A percentile compares a stretch with the other conserved stretches of the same genome.
Conservation (phyloP, 2,113 vertebrate genomes). For the Gymnogyps californianus region DNA sequence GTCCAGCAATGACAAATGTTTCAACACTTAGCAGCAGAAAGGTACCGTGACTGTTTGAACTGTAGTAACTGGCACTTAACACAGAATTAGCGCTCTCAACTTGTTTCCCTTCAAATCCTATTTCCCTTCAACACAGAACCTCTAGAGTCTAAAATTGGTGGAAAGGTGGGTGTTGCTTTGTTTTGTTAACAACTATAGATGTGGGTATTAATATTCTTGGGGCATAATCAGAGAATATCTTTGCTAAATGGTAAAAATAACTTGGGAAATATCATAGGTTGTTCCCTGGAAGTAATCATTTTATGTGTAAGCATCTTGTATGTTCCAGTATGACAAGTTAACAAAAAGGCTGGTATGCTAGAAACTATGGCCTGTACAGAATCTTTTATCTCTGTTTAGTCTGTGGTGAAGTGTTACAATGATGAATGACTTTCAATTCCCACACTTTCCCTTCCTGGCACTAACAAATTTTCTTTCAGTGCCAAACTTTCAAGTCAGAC, state of each 20-base stretch:
- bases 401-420: not conserved
- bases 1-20: not conserved
- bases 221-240: not conserved
- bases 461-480: constrained; percentile 54
- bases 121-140: not conserved
- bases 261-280: not conserved
- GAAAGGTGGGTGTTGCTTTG: not conserved
- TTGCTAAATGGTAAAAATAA: not conserved
- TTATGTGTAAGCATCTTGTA: not conserved
- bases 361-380: not conserved
- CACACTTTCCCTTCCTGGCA: not conserved
- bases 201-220: not conserved
- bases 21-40: not conserved
- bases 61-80: not conserved
- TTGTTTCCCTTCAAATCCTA: not conserved
- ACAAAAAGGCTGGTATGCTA: not conserved
- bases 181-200: not conserved
- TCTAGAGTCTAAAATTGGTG: not conserved
- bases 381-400: constrained; percentile 45
- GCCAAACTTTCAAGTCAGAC: not conserved
- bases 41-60: not conserved
- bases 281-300: not conserved
- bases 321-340: not conserved
- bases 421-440: constrained; percentile 62
- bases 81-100: not conserved